Percentiles rank a stretch among this genome's conserved stretches.
phyloP scores from a whole-genome alignment of 2,797 vertebrate genomes.

The Myripristis jacobus region DNA sequence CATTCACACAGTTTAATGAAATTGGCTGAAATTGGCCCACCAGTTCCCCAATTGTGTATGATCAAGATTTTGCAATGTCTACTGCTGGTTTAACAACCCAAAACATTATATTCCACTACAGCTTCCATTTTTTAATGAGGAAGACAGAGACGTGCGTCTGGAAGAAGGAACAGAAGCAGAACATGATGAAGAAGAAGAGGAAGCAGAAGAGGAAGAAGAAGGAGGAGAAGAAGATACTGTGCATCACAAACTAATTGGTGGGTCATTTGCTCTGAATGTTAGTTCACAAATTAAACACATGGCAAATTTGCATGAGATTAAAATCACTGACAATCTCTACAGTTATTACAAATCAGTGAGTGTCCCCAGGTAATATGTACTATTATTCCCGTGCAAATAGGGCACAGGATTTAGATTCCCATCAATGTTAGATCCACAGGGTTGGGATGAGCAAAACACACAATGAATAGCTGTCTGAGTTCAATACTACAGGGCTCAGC shows the following conservation, averaged over 20 bases:
- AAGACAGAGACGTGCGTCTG: too few relatives aligned
- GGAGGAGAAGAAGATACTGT: too few relatives aligned
- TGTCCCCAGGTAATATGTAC: too few relatives aligned
- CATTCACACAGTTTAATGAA: conserved; percentile 11
- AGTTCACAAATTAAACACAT: not conserved
- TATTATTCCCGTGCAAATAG: not conserved
- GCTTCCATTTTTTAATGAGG: too few relatives aligned
- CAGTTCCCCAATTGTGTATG: not conserved
- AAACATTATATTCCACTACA: not conserved
- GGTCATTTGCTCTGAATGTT: not conserved
- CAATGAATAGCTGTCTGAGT: not conserved
- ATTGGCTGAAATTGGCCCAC: conserved; percentile 7
- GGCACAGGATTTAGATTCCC: not conserved
- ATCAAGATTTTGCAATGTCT: conserved; percentile 2
- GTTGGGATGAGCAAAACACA: not conserved
- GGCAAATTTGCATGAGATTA: not conserved
- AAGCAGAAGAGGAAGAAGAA: too few relatives aligned
- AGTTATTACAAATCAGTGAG: too few relatives aligned
- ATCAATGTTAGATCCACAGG: not conserved
- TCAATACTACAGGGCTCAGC: not conserved
- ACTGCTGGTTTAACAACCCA: conserved; percentile 12
- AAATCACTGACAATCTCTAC: not conserved
- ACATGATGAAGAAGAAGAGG: too few relatives aligned
- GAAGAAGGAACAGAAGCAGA: too few relatives aligned
- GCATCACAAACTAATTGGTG: too few relatives aligned